Base-by-base conservation (phyloP, 2,888 invertebrate species). In the Diarsia rubi region DNA sequence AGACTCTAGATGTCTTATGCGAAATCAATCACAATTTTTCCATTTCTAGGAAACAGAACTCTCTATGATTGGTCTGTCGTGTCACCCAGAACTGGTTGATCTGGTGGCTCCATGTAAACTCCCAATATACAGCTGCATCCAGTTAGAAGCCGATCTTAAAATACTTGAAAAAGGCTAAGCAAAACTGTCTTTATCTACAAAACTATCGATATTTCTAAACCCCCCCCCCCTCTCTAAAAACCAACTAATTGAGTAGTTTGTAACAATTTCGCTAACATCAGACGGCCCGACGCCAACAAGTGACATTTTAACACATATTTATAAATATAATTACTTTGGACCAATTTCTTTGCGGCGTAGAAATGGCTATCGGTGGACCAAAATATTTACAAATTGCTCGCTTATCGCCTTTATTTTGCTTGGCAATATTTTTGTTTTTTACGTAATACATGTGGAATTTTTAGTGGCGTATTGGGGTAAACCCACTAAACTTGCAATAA, bases 341-440 rank as follows among this genome's bases (percentile, higher is more conserved):
- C 76, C 27, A 37, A 82, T 82, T 82, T 84, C 76, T 12, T 47
- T 68, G 64, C 5, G 68, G 19, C 73, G 64, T 54, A 76, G 67
- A 80, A 65, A 62, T 75, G 64, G 0, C 1, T 74, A 82, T 80
- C 81, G 1, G 24, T 45, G 59, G 52, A 68, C 67, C 57, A 73
- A 73, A 79, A 69, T 81, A 75, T 81, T 84, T 81, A 84, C 75
- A 54, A 81, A 84, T 84, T 80, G 44, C n/a, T 80, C 8, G 21
- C 16, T 73, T 84, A 82, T 84, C 84, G 2, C 0, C 5, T 69
- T 62, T 5, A 8, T 27, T 3, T 1, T 14, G 42, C 44, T 47
- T 71, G 21, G 67, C 27, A 76, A 81, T 49, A 67, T 37, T 49
- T 65, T 47, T n/a, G 47, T 16, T 63, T 2, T 79, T 66, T 66